A percentile compares a stretch with the other conserved stretches of the same genome.
Evolutionary conservation across 2,888 invertebrate species (phyloP).

Genomic region (Papilio elwesi): DNA sequence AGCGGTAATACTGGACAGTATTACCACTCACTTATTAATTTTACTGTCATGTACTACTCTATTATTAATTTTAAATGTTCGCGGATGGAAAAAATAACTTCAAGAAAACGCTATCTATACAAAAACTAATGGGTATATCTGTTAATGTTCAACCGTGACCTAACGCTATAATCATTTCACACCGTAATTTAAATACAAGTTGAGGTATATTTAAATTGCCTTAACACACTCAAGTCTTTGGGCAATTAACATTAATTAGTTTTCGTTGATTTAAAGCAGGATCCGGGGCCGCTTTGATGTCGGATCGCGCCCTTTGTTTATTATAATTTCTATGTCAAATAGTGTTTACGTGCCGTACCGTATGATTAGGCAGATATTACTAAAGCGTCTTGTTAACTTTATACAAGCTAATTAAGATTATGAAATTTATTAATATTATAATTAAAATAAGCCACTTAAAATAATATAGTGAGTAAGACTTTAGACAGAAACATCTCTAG

Average conservation of each 20-base stretch:
- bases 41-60: too few relatives aligned
- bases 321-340: constrained; percentile 9
- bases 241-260: constrained; percentile 10
- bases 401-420: not conserved
- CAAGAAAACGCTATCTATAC: too few relatives aligned
- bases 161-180: not conserved
- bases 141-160: too few relatives aligned
- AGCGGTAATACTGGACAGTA: too few relatives aligned
- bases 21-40: too few relatives aligned
- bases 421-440: not conserved
- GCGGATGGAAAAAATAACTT: too few relatives aligned
- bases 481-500: not conserved
- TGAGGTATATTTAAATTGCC: not conserved
- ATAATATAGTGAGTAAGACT: not conserved
- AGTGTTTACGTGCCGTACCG: not conserved
- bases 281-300: constrained; percentile 5
- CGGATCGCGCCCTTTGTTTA: not conserved
- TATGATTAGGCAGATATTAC: not conserved
- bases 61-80: too few relatives aligned
- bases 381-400: not conserved
- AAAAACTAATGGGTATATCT: too few relatives aligned
- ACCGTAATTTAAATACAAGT: too few relatives aligned
- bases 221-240: not conserved
- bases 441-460: not conserved
- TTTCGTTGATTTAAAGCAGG: not conserved